These are phyloP conservation scores for Pogoniulus pusillus DNA, from an alignment of 2,797 vertebrate genomes.

Conservation along the genomic window DNA sequence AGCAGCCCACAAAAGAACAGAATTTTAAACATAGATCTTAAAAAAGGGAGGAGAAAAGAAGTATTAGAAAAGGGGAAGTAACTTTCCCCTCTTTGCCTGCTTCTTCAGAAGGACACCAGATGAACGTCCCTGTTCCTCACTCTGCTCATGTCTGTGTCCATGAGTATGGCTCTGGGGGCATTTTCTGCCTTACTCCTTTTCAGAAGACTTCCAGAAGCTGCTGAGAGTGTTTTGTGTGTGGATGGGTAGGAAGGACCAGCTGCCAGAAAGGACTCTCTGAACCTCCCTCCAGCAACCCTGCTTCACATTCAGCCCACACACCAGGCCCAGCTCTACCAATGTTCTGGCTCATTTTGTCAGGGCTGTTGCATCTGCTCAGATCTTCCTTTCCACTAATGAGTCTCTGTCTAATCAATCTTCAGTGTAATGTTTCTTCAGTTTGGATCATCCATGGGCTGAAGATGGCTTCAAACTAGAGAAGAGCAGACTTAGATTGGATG, in stretches of 20 bases:
- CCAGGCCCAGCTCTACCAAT: conserved; percentile 34
- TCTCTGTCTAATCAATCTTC: neutral
- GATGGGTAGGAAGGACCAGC: conserved; percentile 55
- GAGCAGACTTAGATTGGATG: no score
- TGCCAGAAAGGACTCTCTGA: conserved; percentile 62
- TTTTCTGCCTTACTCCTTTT: neutral
- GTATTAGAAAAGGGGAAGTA: neutral
- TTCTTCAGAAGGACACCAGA: neutral
- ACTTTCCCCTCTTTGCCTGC: neutral
- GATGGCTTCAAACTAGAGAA: no score
- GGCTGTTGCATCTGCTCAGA: conserved; percentile 57
- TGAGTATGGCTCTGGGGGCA: neutral
- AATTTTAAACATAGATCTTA: neutral
- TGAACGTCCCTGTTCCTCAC: neutral
- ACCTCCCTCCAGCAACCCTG: conserved; percentile 46
- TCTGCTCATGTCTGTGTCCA: neutral
- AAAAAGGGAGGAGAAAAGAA: neutral
- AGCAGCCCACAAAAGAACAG: neutral
- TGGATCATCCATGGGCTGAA: no score
- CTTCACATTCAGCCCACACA: conserved; percentile 67
- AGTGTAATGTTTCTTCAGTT: no score
- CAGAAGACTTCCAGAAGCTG: conserved; percentile 37
- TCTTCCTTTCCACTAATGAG: conserved; percentile 56
- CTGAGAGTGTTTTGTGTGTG: conserved; percentile 29
- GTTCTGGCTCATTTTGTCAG: conserved; percentile 49